Conservation (phyloP, 2,888 invertebrate species). For the Eugnorisma glareosa region DNA sequence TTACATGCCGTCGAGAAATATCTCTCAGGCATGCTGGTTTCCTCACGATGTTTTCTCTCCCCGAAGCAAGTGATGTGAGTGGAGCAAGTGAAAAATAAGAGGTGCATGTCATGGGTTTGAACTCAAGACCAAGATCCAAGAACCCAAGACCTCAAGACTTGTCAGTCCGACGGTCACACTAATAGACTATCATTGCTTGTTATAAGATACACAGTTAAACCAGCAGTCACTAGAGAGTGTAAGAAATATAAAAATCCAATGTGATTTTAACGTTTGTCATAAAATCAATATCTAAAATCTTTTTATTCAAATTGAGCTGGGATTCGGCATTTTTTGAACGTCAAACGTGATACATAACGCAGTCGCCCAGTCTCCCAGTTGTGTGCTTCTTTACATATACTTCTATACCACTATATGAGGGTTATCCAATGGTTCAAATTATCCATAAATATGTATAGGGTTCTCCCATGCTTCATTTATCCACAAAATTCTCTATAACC, state of each 20-base stretch:
- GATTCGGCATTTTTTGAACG: neutral
- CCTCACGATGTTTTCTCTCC: too few relatives aligned
- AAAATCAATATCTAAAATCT: neutral
- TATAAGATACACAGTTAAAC: too few relatives aligned
- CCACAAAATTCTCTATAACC: conserved; percentile 8
- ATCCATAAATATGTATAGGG: neutral
- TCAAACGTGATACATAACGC: neutral
- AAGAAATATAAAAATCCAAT: neutral
- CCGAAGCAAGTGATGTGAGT: too few relatives aligned
- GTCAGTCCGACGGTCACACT: too few relatives aligned
- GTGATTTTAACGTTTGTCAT: neutral
- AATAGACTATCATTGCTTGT: too few relatives aligned
- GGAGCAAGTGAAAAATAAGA: too few relatives aligned
- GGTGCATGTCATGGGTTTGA: too few relatives aligned
- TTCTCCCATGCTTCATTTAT: conserved; percentile 23
- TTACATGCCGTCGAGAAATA: too few relatives aligned
- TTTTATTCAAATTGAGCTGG: neutral
- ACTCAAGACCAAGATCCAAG: too few relatives aligned
- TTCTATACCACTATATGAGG: neutral
- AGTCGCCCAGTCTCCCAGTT: neutral
- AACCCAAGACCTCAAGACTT: too few relatives aligned
- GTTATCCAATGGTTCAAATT: neutral
- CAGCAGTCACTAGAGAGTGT: neutral
- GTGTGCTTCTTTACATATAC: neutral
- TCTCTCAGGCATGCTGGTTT: too few relatives aligned